Evolutionary conservation across 2,797 vertebrate genomes (phyloP).

Genomic region (Rallus crepitans): DNA sequence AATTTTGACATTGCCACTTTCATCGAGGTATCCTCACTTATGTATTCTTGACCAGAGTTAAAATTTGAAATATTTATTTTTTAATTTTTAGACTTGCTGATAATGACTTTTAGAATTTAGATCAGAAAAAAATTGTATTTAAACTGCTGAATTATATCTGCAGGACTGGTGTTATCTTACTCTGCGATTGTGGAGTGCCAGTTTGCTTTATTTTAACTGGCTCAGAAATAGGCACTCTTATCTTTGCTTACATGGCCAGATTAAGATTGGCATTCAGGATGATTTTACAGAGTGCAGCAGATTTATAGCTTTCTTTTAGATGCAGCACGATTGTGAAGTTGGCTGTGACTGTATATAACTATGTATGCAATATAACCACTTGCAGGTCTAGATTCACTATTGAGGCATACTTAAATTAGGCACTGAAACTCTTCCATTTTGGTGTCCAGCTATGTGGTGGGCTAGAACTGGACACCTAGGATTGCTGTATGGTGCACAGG

Average conservation of each 20-base stretch:
- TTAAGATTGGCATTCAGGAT: conserved; percentile 2
- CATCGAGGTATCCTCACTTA: neutral
- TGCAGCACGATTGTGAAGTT: conserved; percentile 1
- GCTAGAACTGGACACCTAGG: neutral
- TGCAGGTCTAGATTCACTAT: neutral
- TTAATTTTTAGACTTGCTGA: neutral
- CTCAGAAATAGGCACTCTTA: neutral
- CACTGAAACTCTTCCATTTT: neutral
- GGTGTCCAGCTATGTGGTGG: neutral
- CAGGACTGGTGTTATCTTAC: neutral
- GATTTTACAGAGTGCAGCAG: neutral
- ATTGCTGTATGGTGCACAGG: neutral
- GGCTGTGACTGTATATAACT: neutral
- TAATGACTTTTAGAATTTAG: neutral
- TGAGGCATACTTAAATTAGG: neutral
- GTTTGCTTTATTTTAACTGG: conserved; percentile 11
- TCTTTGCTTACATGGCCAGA: neutral
- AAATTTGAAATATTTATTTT: neutral
- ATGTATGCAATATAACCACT: neutral
- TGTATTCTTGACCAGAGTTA: neutral
- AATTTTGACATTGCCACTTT: neutral
- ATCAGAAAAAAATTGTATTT: neutral
- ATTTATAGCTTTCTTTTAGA: conserved; percentile 30
- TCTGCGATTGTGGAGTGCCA: neutral
- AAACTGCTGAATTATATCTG: neutral